Conservation (phyloP, 2,888 invertebrate species). For the Cerceris ruficornis region DNA sequence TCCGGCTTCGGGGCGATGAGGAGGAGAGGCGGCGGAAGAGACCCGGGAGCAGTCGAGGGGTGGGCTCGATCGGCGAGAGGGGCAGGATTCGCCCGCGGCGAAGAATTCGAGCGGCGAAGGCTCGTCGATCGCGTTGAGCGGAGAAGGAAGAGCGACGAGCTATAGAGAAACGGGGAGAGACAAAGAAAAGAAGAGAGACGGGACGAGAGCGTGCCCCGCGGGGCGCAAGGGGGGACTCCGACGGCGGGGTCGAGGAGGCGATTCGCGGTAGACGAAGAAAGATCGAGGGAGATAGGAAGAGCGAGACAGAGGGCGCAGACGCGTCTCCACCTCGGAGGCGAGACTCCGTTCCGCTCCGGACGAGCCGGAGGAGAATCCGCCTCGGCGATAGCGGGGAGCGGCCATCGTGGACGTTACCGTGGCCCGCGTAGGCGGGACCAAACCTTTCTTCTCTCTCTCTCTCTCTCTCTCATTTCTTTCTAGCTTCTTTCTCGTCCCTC, state of each 20-base stretch:
- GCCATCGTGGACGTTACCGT: slow-evolving; percentile 80
- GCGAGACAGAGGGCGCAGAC: slow-evolving; percentile 73
- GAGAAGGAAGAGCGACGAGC: slow-evolving; percentile 2
- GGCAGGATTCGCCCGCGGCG: background rate
- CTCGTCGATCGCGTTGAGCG: background rate
- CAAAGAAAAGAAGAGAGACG: slow-evolving; percentile 34
- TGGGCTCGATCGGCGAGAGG: background rate
- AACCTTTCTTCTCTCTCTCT: slow-evolving; percentile 45
- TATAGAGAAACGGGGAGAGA: slow-evolving; percentile 24
- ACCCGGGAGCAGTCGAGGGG: no score
- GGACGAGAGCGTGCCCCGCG: slow-evolving; percentile 64
- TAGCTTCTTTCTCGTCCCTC: no score
- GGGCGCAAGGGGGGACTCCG: slow-evolving; percentile 44
- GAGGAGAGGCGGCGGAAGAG: no score
- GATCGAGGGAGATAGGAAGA: slow-evolving; percentile 55
- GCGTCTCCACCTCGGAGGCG: slow-evolving; percentile 77
- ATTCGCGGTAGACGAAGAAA: slow-evolving; percentile 49
- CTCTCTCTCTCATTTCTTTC: no score
- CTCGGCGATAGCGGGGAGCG: slow-evolving; percentile 75
- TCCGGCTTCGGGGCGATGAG: no score
- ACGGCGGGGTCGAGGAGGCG: slow-evolving; percentile 30
- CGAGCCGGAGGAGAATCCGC: slow-evolving; percentile 48
- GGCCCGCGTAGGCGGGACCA: slow-evolving; percentile 80
- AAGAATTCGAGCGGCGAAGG: background rate
- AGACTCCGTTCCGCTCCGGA: slow-evolving; percentile 60